phyloP scores from a whole-genome alignment of 2,797 vertebrate species.

The Acipenser oxyrinchus region DNA sequence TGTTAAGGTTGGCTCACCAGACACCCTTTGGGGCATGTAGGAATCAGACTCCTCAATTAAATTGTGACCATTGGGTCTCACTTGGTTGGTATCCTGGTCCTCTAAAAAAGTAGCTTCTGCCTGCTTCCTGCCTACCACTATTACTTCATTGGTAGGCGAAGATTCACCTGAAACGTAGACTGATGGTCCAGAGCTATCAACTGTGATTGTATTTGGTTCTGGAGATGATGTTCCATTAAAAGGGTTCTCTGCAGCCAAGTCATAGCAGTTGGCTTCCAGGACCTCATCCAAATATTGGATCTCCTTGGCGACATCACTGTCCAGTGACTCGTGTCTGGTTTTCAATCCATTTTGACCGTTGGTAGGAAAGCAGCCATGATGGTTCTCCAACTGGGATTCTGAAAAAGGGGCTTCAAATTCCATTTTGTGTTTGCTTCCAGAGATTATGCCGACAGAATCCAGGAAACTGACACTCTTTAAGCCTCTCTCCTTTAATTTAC shows the following conservation, averaged over 20 bases:
- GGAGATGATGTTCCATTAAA: constrained; percentile 69
- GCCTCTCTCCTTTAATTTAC: constrained; percentile 67
- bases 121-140: constrained; percentile 40
- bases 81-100: constrained; percentile 22
- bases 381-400: constrained; percentile 66
- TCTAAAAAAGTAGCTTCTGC: constrained; percentile 36
- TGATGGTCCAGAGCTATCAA: constrained; percentile 49
- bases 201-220: constrained; percentile 41
- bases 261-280: constrained; percentile 78
- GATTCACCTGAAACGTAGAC: constrained; percentile 41
- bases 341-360: constrained; percentile 61
- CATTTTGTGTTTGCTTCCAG: constrained; percentile 68
- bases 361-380: constrained; percentile 56
- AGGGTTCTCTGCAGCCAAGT: constrained; percentile 63
- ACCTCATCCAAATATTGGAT: constrained; percentile 91
- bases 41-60: constrained; percentile 38
- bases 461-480: constrained; percentile 72
- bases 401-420: constrained; percentile 70
- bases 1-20: constrained; percentile 52
- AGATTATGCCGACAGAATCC: constrained; percentile 66
- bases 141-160: constrained; percentile 39
- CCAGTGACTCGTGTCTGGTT: constrained; percentile 65
- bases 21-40: constrained; percentile 35
- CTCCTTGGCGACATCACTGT: constrained; percentile 83
- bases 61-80: constrained; percentile 53